These are phyloP conservation scores for Liparis tanakae DNA, from an alignment of 2,797 vertebrate species.

Conservation along the genomic window DNA sequence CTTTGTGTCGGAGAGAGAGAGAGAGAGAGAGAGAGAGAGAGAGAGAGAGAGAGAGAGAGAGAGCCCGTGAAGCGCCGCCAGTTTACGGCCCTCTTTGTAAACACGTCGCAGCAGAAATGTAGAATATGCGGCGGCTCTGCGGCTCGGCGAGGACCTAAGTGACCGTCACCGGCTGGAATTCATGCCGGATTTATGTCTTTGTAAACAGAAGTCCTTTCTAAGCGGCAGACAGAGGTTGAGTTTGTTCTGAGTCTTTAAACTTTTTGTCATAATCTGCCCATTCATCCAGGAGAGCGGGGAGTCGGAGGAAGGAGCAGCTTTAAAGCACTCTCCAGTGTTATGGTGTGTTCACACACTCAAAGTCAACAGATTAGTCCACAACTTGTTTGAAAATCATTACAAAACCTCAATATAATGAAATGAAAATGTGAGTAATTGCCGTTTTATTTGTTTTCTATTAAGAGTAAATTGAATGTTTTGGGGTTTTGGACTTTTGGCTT, in stretches of 20 bases:
- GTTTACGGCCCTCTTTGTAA: conserved; percentile 71
- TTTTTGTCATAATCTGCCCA: conserved; percentile 34
- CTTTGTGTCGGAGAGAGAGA: conserved; percentile 45
- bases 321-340: neutral
- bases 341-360: neutral
- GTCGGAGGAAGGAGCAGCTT: conserved; percentile 5
- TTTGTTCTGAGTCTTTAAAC: conserved; percentile 40
- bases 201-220: conserved; percentile 68
- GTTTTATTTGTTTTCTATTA: neutral
- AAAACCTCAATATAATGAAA: too few relatives aligned
- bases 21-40: conserved; percentile 9
- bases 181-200: conserved; percentile 66
- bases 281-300: conserved; percentile 42
- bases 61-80: conserved; percentile 33
- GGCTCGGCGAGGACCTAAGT: conserved; percentile 61
- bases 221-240: conserved; percentile 49
- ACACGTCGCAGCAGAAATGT: conserved; percentile 73
- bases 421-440: neutral
- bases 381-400: neutral
- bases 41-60: conserved; percentile 7
- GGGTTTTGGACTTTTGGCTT: neutral
- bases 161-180: conserved; percentile 66
- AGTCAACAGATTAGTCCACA: neutral
- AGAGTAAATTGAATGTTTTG: neutral
- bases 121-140: conserved; percentile 63